phyloP scores from a whole-genome alignment of 2,888 invertebrate genomes.

The Pristionchus mayeri region DNA sequence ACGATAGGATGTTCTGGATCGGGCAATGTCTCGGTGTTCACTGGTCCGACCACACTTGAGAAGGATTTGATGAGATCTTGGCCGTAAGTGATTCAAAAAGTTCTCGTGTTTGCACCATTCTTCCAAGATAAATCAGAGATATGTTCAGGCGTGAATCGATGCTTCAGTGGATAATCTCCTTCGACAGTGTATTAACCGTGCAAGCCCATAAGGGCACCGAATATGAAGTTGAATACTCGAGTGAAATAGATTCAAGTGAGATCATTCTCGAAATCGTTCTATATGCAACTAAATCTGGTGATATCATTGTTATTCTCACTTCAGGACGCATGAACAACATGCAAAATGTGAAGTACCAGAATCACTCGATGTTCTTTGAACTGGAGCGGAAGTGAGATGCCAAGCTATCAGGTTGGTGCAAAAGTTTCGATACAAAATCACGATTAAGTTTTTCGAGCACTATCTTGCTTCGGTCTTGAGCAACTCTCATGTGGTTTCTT shows the following conservation, averaged over 20 bases:
- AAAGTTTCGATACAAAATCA: not conserved
- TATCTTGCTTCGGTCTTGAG: no score
- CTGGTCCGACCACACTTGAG: not conserved
- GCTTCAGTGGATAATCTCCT: not conserved
- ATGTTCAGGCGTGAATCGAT: not conserved
- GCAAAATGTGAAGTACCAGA: not conserved
- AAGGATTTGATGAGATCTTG: not conserved
- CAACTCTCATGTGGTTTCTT: no score
- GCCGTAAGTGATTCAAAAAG: not conserved
- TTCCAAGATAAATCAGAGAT: not conserved
- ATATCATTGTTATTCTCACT: not conserved
- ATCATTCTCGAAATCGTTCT: not conserved
- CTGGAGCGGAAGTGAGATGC: not conserved
- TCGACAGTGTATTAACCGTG: not conserved
- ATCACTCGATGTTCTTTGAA: not conserved
- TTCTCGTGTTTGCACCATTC: no score
- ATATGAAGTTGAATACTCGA: not conserved
- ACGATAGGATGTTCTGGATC: not conserved
- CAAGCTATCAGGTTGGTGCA: no score
- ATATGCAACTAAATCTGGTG: not conserved
- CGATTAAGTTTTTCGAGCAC: no score
- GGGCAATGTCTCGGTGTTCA: not conserved
- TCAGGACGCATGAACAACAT: not conserved
- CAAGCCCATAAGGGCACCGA: not conserved
- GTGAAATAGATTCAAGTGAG: not conserved